A percentile compares a stretch with the other conserved stretches of the same genome.
These are phyloP conservation scores for Pygoscelis antarcticus DNA, from an alignment of 2,113 vertebrate species.

Conservation along the genomic window DNA sequence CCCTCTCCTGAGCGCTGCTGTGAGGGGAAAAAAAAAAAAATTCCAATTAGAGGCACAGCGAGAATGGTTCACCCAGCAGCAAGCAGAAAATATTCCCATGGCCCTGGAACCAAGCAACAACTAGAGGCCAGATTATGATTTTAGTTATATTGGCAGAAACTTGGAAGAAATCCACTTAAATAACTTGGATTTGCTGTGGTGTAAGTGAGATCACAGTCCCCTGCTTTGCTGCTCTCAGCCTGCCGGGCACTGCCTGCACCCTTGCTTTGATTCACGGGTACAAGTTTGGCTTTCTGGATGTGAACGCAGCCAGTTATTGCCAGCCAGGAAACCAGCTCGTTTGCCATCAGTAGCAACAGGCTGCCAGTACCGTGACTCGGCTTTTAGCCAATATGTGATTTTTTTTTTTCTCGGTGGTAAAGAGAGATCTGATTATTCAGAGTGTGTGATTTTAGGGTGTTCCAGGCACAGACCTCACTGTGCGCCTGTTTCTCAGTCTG, in stretches of 20 bases:
- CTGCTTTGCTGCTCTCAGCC: background rate
- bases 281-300: background rate
- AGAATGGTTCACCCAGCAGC: background rate
- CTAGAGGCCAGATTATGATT: background rate
- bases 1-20: background rate
- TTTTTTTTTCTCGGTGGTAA: background rate
- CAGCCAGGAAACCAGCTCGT: background rate
- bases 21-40: background rate
- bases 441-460: background rate
- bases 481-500: background rate
- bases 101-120: background rate
- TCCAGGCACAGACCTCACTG: background rate
- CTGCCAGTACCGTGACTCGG: background rate
- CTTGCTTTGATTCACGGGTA: background rate
- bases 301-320: background rate
- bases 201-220: background rate
- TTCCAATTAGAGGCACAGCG: background rate
- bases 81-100: background rate
- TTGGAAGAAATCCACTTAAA: background rate
- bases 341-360: background rate
- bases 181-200: background rate
- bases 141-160: background rate
- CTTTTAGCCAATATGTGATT: background rate
- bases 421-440: background rate
- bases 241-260: background rate